A percentile compares a stretch with the other conserved stretches of the same genome.
Evolutionary conservation across 2,888 invertebrate species (phyloP).

Genomic region (Miltochrista miniata): DNA sequence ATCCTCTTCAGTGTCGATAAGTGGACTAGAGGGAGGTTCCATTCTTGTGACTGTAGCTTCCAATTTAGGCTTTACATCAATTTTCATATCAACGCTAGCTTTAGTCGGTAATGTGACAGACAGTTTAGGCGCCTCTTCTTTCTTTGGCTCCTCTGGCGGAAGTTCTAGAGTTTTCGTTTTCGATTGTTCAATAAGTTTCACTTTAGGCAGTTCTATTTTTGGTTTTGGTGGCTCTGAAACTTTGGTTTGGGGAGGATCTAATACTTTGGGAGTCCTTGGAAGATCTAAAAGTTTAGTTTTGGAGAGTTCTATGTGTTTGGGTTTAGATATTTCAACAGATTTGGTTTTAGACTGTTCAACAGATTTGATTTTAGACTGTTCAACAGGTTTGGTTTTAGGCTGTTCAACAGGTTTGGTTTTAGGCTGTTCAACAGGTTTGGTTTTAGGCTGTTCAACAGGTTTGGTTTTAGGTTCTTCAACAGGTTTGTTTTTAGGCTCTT

Average conservation of each 20-base stretch:
- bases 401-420: conserved; percentile 7
- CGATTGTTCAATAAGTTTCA: conserved; percentile 10
- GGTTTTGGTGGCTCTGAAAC: conserved; percentile 17
- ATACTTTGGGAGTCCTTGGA: conserved; percentile 7
- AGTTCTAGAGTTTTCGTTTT: conserved; percentile 14
- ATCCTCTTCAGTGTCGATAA: conserved; percentile 75
- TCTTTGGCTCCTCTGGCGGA: conserved; percentile 22
- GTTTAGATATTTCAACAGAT: conserved; percentile 4
- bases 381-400: conserved; percentile 2
- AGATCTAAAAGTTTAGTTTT: conserved; percentile 17
- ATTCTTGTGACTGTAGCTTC: conserved; percentile 51
- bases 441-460: neutral
- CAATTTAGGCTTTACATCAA: conserved; percentile 37
- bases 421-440: neutral
- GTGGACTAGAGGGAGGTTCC: conserved; percentile 69
- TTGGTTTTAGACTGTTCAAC: conserved; percentile 4
- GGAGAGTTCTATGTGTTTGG: conserved; percentile 9
- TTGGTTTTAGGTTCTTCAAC: conserved; percentile 6
- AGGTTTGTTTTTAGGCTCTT: conserved; percentile 1
- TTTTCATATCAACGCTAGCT: conserved; percentile 38
- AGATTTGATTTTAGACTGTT: conserved; percentile 3
- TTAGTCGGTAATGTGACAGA: conserved; percentile 18
- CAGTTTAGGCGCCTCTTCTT: conserved; percentile 28
- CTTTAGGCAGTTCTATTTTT: conserved; percentile 17
- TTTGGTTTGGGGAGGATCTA: conserved; percentile 16